phyloP scores from a whole-genome alignment of 2,797 vertebrate genomes.

The Pygocentrus nattereri region DNA sequence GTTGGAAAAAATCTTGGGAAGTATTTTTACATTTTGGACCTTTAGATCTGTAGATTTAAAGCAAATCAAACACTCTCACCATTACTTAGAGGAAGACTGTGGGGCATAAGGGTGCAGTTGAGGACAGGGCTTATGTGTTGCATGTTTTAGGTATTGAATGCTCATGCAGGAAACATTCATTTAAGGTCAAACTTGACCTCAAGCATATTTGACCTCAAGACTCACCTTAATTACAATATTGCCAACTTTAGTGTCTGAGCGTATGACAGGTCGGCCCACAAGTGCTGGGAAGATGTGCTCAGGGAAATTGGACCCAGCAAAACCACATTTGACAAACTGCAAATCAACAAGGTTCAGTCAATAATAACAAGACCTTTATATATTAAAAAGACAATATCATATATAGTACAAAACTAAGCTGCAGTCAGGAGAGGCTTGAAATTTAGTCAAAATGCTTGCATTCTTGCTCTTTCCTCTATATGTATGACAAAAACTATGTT shows the following conservation, averaged over 20 bases:
- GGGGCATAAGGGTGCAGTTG: no score
- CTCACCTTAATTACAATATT: slow-evolving; percentile 86
- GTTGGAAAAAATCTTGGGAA: no score
- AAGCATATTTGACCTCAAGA: neutral
- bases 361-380: no score
- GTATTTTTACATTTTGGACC: no score
- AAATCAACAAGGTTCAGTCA: slow-evolving; percentile 5
- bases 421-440: no score
- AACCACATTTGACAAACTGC: slow-evolving; percentile 87
- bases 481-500: no score
- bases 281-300: slow-evolving; percentile 87
- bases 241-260: slow-evolving; percentile 82
- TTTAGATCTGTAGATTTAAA: no score
- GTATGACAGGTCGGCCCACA: slow-evolving; percentile 82
- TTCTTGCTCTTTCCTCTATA: no score
- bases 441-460: no score
- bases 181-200: neutral
- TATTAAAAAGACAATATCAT: no score
- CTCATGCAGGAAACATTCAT: neutral
- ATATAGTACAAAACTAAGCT: no score
- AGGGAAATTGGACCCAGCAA: slow-evolving; percentile 85
- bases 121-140: neutral
- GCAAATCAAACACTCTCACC: neutral
- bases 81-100: neutral
- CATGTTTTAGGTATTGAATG: neutral